Evolutionary conservation across 2,797 vertebrate genomes (phyloP).

Genomic region (Sebastes hopkinsi): DNA sequence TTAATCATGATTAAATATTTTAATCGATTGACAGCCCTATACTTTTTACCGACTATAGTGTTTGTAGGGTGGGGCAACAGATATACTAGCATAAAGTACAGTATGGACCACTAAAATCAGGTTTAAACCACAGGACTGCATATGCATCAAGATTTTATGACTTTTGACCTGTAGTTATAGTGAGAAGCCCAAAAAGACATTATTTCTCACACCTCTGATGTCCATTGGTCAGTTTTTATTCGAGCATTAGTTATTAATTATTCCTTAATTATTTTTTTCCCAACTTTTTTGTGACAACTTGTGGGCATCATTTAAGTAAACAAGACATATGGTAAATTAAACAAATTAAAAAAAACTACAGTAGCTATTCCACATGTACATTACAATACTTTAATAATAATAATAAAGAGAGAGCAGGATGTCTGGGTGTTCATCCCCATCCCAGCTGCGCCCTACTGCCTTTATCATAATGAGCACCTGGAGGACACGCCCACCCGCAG

Average conservation of each 20-base stretch:
- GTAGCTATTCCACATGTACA: neutral
- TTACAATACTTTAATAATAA: neutral
- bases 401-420: neutral
- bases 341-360: neutral
- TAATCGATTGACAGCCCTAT: neutral
- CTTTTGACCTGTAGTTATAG: too few species aligned
- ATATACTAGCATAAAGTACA: neutral
- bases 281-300: neutral
- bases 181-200: neutral
- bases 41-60: neutral
- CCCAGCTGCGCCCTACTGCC: conserved; percentile 32
- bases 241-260: neutral
- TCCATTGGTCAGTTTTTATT: neutral
- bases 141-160: neutral
- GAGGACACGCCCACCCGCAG: conserved; percentile 55
- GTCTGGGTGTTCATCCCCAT: conserved; percentile 16
- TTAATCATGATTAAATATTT: neutral
- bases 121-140: neutral
- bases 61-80: neutral
- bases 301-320: neutral
- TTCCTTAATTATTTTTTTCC: neutral
- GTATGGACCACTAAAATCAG: neutral
- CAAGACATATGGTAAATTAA: neutral
- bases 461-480: conserved; percentile 47
- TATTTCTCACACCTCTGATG: neutral